Evolutionary conservation across 1,140 invertebrate genomes (phyloP), one percentile per base, ranked within the genome.

Genomic region (Zaprionus davidi): DNA sequence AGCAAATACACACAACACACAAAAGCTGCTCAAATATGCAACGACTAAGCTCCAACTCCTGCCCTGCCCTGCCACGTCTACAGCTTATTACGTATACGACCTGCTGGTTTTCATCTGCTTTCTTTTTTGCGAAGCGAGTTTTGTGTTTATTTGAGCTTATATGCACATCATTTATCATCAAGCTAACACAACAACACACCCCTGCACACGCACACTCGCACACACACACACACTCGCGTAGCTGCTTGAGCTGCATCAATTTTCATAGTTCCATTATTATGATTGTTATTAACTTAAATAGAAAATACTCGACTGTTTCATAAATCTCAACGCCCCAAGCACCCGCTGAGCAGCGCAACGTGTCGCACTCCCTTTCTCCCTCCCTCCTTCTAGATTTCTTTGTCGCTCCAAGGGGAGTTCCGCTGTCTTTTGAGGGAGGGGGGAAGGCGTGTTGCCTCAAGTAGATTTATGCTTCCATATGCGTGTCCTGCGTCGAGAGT

Each of bases 271-370:
- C 82, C 85, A 90, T 90, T 90, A 90, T 90, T 90, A 90, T 90
- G 85, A 90, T 90, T 90, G 85, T 90, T 90, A 90, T 90, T 90
- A 90, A 90, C 85, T 90, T 90, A 90, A 90, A 90, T 90, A 90
- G 85, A 90, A 90, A 90, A 90, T 90, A 90, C 85, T 90, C 79
- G 86, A 90, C 85, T 85, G 79, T 90, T 90, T 84, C 85, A 90
- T 90, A 90, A 90, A 85, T 90, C 85, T 90, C 78, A 64, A 56
- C 78, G 44, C 71, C 44, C 60, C 46, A 34, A 49, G 36, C 63
- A 58, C 76, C 66, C 60, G 71, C 66, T 75, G 76, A 24, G 65
- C 65, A 57, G 51, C 72, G 58, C 72, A 60, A 73, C 67, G 70
- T 46, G n/a, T 20, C 41, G n/a, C 41, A n/a, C 26, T 49, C 67